Evolutionary conservation across 2,888 invertebrate species (phyloP), one percentile per base, ranked within the genome.

Genomic region (Mythimna loreyi): DNA sequence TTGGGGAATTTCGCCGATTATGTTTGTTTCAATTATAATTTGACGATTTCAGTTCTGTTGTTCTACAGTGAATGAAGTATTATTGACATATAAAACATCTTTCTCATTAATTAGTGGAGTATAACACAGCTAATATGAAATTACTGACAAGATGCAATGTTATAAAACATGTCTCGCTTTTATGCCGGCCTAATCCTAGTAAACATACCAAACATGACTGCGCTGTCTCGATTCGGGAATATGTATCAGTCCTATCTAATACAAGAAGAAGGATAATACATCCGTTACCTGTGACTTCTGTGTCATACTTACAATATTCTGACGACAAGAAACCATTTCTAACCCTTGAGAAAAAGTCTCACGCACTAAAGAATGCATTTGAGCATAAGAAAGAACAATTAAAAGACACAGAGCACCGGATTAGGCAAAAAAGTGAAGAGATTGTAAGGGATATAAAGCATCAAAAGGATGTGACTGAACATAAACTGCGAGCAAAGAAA

Each of bases 321-420:
- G 92, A 94, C 63, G 86, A 88, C 53, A 96, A 93, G 75, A 96
- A 95, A 85, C 89, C 91, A 64, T 93, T 94, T 62, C 80, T 94
- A 80, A 91, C 91, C 67, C 84, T 94, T 66, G 92, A 93, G 56
- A 96, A 96, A 80, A 96, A 96, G 68, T 86, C 96, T 2, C 94
- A 96, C 80, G 87, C 94, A 19, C 70, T 97, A 0, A 96, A 97
- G 87, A 95, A 96, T 90, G 97, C 93, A 3, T 93, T 97, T 66
- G 96, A 97, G 76, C 96, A 97, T 63, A 97, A 96, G 81, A 97
- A 97, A 74, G 96, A 96, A 75, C 96, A 96, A 85, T 90, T 97
- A 0, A 96, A 96, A 85, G 93, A 96, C 83, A 97, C 96, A 3
- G 97, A 97, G 86, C 92, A 96, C 63, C 94, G 92, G 87, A 89